These are phyloP conservation scores for Sympetrum striolatum DNA, from an alignment of 2,888 invertebrate species.

Conservation along the genomic window DNA sequence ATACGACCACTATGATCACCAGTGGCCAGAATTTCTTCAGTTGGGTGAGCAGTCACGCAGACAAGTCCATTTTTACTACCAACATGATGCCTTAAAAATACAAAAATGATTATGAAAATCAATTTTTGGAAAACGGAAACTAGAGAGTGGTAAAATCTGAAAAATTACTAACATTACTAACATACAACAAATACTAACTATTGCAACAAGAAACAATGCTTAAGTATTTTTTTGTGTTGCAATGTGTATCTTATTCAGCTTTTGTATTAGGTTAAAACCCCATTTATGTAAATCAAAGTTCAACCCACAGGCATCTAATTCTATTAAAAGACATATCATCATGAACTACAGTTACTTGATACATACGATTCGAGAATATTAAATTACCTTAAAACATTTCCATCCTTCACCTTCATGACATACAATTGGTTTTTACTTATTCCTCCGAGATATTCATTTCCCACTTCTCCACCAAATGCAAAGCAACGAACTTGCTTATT, in stretches of 20 bases:
- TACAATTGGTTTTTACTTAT: background rate
- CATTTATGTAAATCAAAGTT: no score
- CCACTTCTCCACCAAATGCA: constrained; percentile 4
- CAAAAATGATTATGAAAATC: constrained; percentile 48
- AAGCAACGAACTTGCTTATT: background rate
- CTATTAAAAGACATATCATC: background rate
- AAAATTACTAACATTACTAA: no score
- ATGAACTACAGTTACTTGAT: background rate
- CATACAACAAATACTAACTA: no score
- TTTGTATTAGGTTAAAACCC: no score
- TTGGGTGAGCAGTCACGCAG: constrained; percentile 72
- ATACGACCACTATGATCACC: constrained; percentile 73
- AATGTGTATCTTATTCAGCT: no score
- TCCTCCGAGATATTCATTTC: background rate
- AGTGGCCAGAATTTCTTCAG: constrained; percentile 69
- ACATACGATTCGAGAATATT: no score
- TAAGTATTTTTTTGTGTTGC: no score
- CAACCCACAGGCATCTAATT: background rate
- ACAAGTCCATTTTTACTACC: constrained; percentile 60
- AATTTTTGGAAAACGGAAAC: background rate
- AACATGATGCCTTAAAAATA: constrained; percentile 52
- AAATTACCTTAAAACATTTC: background rate
- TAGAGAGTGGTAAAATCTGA: background rate
- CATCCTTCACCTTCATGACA: background rate
- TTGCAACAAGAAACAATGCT: no score